Conservation (phyloP, 2,888 invertebrate species). For the Leptinotarsa haldemani region DNA sequence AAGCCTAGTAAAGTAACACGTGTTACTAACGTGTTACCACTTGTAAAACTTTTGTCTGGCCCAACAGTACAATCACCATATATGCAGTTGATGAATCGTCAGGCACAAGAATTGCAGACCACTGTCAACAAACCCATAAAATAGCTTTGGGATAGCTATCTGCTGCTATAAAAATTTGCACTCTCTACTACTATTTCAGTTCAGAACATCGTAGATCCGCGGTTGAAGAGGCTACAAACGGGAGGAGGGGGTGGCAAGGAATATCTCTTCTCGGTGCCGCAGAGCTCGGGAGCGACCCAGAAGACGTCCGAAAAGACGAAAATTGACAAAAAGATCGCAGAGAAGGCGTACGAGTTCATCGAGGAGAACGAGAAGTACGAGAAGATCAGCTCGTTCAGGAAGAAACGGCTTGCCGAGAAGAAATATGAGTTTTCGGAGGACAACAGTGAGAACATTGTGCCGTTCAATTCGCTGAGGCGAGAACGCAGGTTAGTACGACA, state of each 20-base stretch:
- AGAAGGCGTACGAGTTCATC: conserved; percentile 86
- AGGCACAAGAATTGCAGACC: no score
- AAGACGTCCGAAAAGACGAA: conserved; percentile 57
- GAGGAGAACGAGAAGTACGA: conserved; percentile 87
- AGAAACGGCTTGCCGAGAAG: conserved; percentile 87
- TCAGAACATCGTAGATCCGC: conserved; percentile 63
- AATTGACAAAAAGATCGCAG: conserved; percentile 70
- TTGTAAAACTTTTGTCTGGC: no score
- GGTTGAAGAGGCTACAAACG: conserved; percentile 62
- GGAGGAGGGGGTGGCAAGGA: conserved; percentile 57
- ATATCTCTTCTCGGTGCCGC: conserved; percentile 62
- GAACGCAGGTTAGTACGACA: conserved; percentile 52
- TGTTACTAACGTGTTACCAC: no score
- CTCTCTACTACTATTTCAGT: background rate
- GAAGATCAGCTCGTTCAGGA: conserved; percentile 87
- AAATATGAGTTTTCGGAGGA: conserved; percentile 93
- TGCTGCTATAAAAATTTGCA: no score
- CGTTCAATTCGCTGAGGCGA: conserved; percentile 72
- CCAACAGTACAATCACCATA: no score
- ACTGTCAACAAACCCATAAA: no score
- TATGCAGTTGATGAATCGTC: no score
- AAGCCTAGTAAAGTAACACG: no score
- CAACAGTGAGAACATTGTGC: conserved; percentile 74
- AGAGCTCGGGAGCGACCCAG: conserved; percentile 57
- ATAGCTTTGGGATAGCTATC: no score